Base-by-base conservation (phyloP, 2,888 invertebrate genomes). In the Tolmerus cingulatus region DNA sequence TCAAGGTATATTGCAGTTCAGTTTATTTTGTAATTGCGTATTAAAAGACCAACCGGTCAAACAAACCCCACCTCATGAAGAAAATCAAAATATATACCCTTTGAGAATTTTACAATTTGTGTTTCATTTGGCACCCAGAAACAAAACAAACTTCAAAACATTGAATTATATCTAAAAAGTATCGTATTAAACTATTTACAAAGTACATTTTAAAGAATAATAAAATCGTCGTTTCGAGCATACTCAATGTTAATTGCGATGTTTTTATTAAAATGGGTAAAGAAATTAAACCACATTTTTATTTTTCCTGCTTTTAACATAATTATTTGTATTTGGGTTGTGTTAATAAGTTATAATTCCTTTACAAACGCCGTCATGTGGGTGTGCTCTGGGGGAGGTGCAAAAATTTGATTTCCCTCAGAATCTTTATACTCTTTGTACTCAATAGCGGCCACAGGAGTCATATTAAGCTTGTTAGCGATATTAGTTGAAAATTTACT, bases 311-410 rank as follows among this genome's bases (percentile, higher is more conserved):
- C n/a, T 7, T 51, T 51, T 7, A 51, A 5, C 5, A 19, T n/a
- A 23, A 23, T 30, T 74, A 74, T 30, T 74, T 74, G 7, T 51
- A 51, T 51, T 51, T 51, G 0, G 5, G 5, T 51, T 51, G 12
- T 46, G 4, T 46, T 14, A 14, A 46, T 51, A 7, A 51, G 51
- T 87, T 87, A 84, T 76, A 88, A 86, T 14, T 87, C 40, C 88
- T 89, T 89, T 9, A 88, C 78, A 87, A 88, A 89, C n/a, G 87
- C 87, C 74, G 88, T 87, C 14, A 89, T 86, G 81, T 88, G 87
- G 27, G 87, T 88, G 34, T 90, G 89, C 12, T 89, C 89, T 34
- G 43, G 27, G 37, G 84, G 87, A 19, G 89, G 89, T 30, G 66
- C 30, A 86, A 89, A 89, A 8, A 90, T 19, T 81, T 88, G 86